Base-by-base conservation (phyloP, 2,113 vertebrate species). In the Girardinichthys multiradiatus region DNA sequence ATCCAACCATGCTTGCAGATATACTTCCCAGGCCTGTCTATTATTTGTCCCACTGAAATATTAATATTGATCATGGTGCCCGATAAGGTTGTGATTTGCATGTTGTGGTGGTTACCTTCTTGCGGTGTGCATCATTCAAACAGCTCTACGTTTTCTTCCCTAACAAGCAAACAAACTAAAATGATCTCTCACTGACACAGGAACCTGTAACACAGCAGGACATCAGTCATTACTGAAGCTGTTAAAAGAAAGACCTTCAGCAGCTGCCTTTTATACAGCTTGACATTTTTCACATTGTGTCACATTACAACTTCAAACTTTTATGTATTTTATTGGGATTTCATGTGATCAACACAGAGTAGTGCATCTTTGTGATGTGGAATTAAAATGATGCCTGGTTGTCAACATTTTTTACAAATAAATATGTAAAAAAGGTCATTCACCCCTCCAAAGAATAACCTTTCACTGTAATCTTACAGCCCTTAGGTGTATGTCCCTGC, bases 41-140 rank as follows among this genome's bases (percentile, higher is more conserved):
- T 77, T 80, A 84, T 87, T 86, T 86, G 81, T 79, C 39, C 28
- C 37, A 8, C 45, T 88, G 51, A 90, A 90, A 86, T 73, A 86
- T 90, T 88, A 26, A 87, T 75, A 65, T 65, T 72, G 12, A 60
- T 42, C 45, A 68, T 66, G 66, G 39, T 64, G 51, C 51, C 42
- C 63, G 60, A 77, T 75, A 57, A 73, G 19, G 19, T 24, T 57
- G 65, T 73, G 78, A 69, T 76, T 71, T 19, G 26, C 57, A 57
- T 51, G 54, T 59, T 58, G 24, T 54, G 31, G 48, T n/a, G 33
- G 48, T 76, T 39, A 79, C 60, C 57, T 75, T 42, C 24, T 35
- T 14, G 28, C 61, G 48, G 42, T 54, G 51, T 57, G 59, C 67
- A 8, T 39, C 63, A 59, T 63, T 64, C 19, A 5, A 19, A 42